Conservation (phyloP, 1,140 invertebrate genomes). For the Pseudobourletiella spinata region DNA sequence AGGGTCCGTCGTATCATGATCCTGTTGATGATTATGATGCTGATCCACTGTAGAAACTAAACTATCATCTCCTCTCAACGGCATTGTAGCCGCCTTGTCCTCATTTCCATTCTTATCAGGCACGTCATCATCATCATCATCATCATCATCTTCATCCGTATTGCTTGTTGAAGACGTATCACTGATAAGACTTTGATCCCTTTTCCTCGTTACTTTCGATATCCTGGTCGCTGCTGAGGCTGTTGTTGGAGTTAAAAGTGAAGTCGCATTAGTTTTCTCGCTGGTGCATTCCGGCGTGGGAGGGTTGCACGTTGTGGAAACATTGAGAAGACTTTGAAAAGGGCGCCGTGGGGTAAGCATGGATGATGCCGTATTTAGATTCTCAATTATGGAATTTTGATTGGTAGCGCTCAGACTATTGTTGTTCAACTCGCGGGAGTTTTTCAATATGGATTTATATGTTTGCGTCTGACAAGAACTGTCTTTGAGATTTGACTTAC, state of each 20-base stretch:
- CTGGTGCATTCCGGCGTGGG: neutral
- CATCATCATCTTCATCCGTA: neutral
- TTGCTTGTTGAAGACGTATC: too few relatives aligned
- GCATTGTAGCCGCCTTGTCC: too few relatives aligned
- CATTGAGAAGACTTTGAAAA: neutral
- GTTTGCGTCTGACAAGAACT: neutral
- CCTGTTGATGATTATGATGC: neutral
- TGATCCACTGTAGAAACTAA: neutral
- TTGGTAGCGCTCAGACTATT: neutral
- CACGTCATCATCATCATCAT: neutral
- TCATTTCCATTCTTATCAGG: neutral
- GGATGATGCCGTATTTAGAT: neutral
- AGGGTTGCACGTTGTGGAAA: neutral
- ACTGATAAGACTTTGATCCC: too few relatives aligned
- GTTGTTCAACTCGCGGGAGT: neutral
- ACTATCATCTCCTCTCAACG: too few relatives aligned
- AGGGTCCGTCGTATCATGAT: slow-evolving; percentile 32
- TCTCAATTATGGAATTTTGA: slow-evolving; percentile 4
- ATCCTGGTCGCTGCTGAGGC: neutral
- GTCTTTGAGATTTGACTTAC: neutral
- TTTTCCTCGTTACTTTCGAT: too few relatives aligned
- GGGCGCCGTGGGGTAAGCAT: neutral
- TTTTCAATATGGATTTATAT: neutral
- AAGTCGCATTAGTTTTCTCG: neutral
- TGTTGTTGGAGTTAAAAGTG: neutral